A percentile compares a stretch with the other conserved stretches of the same genome.
Evolutionary conservation across 1,140 invertebrate species (phyloP).

Genomic region (Elymnias hypermnestra): DNA sequence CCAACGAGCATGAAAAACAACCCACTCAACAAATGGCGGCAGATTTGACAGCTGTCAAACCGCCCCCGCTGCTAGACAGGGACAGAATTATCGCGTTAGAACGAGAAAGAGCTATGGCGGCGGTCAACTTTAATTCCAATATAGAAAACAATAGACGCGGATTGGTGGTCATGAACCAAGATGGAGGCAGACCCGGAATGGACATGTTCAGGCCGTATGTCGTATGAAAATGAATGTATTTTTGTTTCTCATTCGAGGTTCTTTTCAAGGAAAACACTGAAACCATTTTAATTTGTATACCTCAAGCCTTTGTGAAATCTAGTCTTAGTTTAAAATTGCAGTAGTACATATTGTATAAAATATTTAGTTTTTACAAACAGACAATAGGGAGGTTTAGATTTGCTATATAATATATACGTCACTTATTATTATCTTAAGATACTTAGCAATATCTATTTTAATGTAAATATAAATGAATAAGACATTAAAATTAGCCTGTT

Average conservation of each 20-base stretch:
- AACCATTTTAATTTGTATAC: neutral
- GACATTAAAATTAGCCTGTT: too few species aligned
- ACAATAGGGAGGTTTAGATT: neutral
- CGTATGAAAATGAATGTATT: constrained; percentile 66
- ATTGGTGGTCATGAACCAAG: constrained; percentile 65
- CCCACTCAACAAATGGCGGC: constrained; percentile 46
- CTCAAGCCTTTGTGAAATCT: neutral
- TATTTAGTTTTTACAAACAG: constrained; percentile 2
- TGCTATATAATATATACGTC: neutral
- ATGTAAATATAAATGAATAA: neutral
- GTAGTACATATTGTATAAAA: neutral
- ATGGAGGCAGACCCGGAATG: constrained; percentile 54
- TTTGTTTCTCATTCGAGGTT: constrained; percentile 33
- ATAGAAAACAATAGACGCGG: constrained; percentile 68
- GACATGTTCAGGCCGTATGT: constrained; percentile 76
- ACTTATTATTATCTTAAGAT: too few species aligned
- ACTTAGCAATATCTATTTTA: too few species aligned
- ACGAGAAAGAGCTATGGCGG: constrained; percentile 62
- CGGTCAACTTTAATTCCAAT: constrained; percentile 71
- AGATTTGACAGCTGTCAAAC: constrained; percentile 69
- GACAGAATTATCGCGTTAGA: constrained; percentile 72
- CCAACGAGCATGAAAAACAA: constrained; percentile 51
- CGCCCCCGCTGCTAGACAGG: constrained; percentile 58
- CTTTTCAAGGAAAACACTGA: constrained; percentile 13
- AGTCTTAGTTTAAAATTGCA: neutral